Evolutionary conservation across 2,888 invertebrate species (phyloP).

Genomic region (Cylloceria caligata): DNA sequence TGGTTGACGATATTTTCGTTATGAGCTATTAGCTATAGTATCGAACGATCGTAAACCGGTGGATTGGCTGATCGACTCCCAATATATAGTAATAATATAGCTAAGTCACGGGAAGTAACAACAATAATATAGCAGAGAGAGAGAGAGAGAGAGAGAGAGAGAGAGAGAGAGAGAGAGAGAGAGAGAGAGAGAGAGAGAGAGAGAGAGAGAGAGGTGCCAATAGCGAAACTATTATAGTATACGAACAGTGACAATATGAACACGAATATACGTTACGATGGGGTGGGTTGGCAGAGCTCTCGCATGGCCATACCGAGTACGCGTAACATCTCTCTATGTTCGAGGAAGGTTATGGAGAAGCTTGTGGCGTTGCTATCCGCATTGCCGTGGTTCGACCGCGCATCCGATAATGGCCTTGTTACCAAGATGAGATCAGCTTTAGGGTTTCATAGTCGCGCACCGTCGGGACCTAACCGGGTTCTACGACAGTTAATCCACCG

Average conservation of each 20-base stretch:
- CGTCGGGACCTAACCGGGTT: background rate
- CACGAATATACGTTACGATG: constrained; percentile 9
- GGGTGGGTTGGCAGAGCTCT: background rate
- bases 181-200: too few relatives aligned
- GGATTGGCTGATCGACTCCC: background rate
- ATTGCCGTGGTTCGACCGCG: constrained; percentile 44
- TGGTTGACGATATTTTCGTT: constrained; percentile 18
- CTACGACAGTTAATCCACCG: constrained; percentile 35
- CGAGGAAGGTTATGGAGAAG: constrained; percentile 48
- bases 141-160: too few relatives aligned
- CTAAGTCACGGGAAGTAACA: background rate
- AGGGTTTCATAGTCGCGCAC: background rate
- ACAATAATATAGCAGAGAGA: background rate
- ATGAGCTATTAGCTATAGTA: constrained; percentile 6
- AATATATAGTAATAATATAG: constrained; percentile 18
- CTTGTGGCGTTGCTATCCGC: constrained; percentile 52
- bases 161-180: too few relatives aligned
- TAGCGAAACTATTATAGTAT: background rate
- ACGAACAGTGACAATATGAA: constrained; percentile 9
- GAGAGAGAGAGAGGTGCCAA: too few relatives aligned
- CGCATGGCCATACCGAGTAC: background rate
- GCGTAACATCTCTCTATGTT: constrained; percentile 14
- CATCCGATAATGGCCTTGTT: constrained; percentile 52
- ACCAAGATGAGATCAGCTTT: constrained; percentile 52
- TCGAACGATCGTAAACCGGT: constrained; percentile 3